Conservation (phyloP, 2,797 vertebrate species). For the Rhincodon typus region DNA sequence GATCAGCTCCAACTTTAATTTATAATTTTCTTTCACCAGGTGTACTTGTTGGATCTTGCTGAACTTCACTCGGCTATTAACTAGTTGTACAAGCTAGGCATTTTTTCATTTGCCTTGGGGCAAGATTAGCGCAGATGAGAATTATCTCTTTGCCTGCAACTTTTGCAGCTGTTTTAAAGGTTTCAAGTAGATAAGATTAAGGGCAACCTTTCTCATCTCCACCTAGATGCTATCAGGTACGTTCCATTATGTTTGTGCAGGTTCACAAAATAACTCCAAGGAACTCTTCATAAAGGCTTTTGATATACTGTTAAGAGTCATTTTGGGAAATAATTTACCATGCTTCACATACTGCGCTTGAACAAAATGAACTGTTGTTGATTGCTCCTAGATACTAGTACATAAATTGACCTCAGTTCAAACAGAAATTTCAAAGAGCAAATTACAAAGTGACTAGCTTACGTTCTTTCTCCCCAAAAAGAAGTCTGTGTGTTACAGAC, state of each 20-base stretch:
- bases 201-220: constrained; percentile 3
- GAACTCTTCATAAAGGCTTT: neutral
- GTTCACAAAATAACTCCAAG: neutral
- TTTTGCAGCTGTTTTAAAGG: constrained; percentile 25
- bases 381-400: neutral
- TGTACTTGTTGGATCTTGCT: constrained; percentile 31
- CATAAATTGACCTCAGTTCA: neutral
- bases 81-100: neutral
- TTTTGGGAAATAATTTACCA: constrained; percentile 26
- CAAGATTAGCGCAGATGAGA: constrained; percentile 19
- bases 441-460: constrained; percentile 18
- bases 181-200: constrained; percentile 30
- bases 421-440: constrained; percentile 7
- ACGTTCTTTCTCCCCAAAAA: neutral
- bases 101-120: neutral
- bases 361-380: neutral
- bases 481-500: neutral
- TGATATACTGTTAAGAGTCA: neutral
- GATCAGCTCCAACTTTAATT: neutral
- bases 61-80: constrained; percentile 1
- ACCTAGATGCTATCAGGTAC: constrained; percentile 8
- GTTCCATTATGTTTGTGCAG: neutral
- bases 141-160: constrained; percentile 8
- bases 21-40: neutral
- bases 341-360: neutral